Evolutionary conservation across 1,140 invertebrate species (phyloP), one percentile per base, ranked within the genome.

Genomic region (Pseudomyrmex flavicornis): DNA sequence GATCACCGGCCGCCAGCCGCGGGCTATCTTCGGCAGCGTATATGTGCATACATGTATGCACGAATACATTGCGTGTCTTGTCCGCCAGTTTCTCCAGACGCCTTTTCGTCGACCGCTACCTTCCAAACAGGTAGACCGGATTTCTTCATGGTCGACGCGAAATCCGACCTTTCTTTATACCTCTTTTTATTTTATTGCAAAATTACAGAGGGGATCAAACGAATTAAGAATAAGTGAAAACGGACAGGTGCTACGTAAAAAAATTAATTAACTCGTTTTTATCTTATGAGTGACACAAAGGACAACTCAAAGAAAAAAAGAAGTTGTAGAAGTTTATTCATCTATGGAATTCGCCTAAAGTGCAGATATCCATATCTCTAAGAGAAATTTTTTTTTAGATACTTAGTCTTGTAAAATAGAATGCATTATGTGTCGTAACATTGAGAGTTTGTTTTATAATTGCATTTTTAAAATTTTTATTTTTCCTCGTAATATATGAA

Each of bases 41-140:
- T 73, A 69, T 22, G 62, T 88, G 62, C 44, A 22, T 68, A 26
- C 52, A 22, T 65, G 22, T 35, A 75, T n/a, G n/a, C 17, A 65
- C 58, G 9, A 20, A 69, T 35, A 69, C 76, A 69, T 70, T n/a
- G 63, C 65, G 46, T 72, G 69, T 85, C 84, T 76, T 22, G 17
- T 52, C 9, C 58, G 50, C 59, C 73, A 77, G 62, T 76, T 85
- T 56, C 50, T 85, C 48, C n/a, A 58, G 63, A 22, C 44, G 52
- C 61, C 56, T 77, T 74, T 50, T 62, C 82, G 59, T 76, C 58
- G 70, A 69, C 52, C 59, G 56, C 75, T 69, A 65, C 70, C 76
- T 77, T 52, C 35, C 70, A 87, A 76, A 87, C 87, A 88, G 86
- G 87, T 88, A 88, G 75, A 46, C 26, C 44, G 72, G 76, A 56